Conservation (phyloP, 1,140 invertebrate species). For the Diorhabda elongata region DNA sequence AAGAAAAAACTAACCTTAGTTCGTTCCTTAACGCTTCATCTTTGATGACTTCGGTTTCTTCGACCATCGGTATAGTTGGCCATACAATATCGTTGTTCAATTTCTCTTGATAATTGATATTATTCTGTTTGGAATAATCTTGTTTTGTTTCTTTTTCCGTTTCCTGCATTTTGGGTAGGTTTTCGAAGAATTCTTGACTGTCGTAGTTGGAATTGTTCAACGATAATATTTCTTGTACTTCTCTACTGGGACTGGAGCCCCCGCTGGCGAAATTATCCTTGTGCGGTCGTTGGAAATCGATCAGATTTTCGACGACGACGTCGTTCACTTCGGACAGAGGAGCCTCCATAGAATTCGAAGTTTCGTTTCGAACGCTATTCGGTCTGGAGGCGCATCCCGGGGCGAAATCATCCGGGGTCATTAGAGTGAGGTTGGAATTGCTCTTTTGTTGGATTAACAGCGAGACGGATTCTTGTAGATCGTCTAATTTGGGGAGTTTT, state of each 20-base stretch:
- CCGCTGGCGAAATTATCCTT: conserved; percentile 58
- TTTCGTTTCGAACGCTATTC: conserved; percentile 29
- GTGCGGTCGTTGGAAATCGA: conserved; percentile 38
- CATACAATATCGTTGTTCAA: conserved; percentile 31
- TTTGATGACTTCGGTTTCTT: conserved; percentile 30
- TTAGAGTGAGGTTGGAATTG: conserved; percentile 56
- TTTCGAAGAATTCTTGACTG: conserved; percentile 41
- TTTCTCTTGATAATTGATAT: conserved; percentile 20
- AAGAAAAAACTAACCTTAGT: background rate
- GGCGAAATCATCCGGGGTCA: conserved; percentile 87
- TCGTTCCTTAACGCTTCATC: conserved; percentile 14
- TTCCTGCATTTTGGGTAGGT: conserved; percentile 35
- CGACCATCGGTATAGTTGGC: conserved; percentile 49
- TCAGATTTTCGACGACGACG: conserved; percentile 29
- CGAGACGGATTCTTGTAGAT: conserved; percentile 43
- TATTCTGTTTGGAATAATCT: conserved; percentile 25
- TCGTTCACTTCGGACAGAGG: conserved; percentile 31
- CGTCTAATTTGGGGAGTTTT: conserved; percentile 40
- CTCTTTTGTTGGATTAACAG: conserved; percentile 37
- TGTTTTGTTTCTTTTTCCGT: conserved; percentile 27
- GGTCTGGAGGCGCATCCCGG: conserved; percentile 52
- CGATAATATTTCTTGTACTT: conserved; percentile 76
- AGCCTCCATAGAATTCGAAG: conserved; percentile 9
- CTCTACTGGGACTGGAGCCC: conserved; percentile 78
- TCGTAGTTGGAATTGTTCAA: conserved; percentile 49